Evolutionary conservation across 2,888 invertebrate species (phyloP).

Genomic region (Perdita meconis): DNA sequence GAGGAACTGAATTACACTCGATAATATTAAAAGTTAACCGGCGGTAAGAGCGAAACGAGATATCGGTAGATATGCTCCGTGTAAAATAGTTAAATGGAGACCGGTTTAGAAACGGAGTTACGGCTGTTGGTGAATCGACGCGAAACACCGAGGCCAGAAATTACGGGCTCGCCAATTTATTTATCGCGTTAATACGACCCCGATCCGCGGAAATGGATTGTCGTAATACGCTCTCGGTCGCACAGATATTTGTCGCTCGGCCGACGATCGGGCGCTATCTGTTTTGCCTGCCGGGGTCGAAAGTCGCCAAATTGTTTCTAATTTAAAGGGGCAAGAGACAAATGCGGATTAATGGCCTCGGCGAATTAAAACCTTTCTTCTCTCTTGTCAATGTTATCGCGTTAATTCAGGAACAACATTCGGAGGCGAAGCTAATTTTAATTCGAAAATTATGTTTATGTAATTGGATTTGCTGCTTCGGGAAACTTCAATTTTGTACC

Average conservation of each 20-base stretch:
- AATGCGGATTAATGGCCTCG: too few species aligned
- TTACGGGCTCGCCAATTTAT: constrained; percentile 18
- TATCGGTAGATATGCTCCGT: neutral
- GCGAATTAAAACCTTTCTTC: too few species aligned
- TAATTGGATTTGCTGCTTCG: too few species aligned
- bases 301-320: neutral
- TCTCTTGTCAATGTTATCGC: too few species aligned
- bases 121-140: constrained; percentile 3
- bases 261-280: too few species aligned
- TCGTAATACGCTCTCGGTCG: neutral
- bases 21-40: constrained; percentile 9
- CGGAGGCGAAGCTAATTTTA: too few species aligned
- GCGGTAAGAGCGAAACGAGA: constrained; percentile 1
- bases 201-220: constrained; percentile 13
- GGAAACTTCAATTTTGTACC: too few species aligned
- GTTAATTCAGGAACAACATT: too few species aligned
- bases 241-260: constrained; percentile 14
- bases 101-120: constrained; percentile 32
- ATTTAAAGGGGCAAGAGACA: too few species aligned
- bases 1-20: neutral
- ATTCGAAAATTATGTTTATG: too few species aligned
- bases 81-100: constrained; percentile 4
- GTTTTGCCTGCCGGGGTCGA: too few species aligned
- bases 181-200: constrained; percentile 24
- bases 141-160: constrained; percentile 23